Percentiles rank a stretch among this genome's conserved stretches.
Conservation (phyloP, 2,113 vertebrate species). For the Bungarus multicinctus region DNA sequence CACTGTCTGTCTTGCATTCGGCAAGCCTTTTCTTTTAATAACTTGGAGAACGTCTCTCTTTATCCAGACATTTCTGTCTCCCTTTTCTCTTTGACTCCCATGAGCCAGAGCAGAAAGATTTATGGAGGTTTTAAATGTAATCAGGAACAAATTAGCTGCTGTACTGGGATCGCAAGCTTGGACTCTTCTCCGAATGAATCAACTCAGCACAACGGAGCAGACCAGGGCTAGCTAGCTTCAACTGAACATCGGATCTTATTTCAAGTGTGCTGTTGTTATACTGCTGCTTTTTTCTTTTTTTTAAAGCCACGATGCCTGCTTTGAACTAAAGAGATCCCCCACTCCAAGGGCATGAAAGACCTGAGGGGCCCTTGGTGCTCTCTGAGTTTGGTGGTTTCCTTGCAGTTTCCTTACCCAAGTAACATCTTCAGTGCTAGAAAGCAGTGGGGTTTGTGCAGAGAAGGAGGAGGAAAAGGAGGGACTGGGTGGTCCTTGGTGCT, state of each 20-base stretch:
- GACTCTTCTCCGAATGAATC: slow-evolving; percentile 50
- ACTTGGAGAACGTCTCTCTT: slow-evolving; percentile 46
- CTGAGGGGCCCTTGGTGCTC: slow-evolving; percentile 12
- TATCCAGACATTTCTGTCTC: slow-evolving; percentile 59
- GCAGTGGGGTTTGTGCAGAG: too few species aligned
- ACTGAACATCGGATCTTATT: slow-evolving; percentile 54
- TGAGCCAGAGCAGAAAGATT: slow-evolving; percentile 58
- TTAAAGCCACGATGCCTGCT: neutral
- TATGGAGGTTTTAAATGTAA: slow-evolving; percentile 63
- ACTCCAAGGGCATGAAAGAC: neutral
- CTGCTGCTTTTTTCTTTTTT: neutral
- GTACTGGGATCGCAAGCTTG: slow-evolving; percentile 46
- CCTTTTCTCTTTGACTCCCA: slow-evolving; percentile 50
- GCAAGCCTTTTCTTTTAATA: slow-evolving; percentile 52
- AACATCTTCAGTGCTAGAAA: too few species aligned
- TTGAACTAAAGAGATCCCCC: neutral
- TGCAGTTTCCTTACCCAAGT: too few species aligned
- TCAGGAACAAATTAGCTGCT: slow-evolving; percentile 69
- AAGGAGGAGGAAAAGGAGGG: too few species aligned
- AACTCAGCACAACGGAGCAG: slow-evolving; percentile 50
- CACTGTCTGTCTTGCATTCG: slow-evolving; percentile 27
- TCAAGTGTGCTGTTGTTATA: slow-evolving; percentile 33
- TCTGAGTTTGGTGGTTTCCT: too few species aligned
- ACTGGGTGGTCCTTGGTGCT: slow-evolving; percentile 12
- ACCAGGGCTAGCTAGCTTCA: slow-evolving; percentile 42